Evolutionary conservation across 2,888 invertebrate genomes (phyloP).

Genomic region (Noctuana brunneofusca): DNA sequence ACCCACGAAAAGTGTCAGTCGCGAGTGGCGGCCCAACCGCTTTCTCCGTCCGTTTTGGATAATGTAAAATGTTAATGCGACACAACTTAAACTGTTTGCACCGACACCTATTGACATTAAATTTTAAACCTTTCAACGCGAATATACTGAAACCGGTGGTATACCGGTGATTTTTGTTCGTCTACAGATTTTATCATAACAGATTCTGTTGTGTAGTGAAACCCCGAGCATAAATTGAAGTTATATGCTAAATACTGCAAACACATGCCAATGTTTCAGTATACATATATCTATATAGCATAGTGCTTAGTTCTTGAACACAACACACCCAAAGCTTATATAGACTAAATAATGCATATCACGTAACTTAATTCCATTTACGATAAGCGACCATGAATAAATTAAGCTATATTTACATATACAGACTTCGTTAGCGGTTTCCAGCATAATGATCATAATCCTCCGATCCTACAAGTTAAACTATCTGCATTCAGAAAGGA

Average conservation of each 20-base stretch:
- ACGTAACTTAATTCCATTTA: slow-evolving; percentile 28
- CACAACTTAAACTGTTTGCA: slow-evolving; percentile 26
- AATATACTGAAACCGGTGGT: slow-evolving; percentile 18
- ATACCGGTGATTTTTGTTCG: too few species aligned
- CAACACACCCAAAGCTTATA: slow-evolving; percentile 11
- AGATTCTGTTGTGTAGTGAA: too few species aligned
- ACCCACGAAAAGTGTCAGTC: slow-evolving; percentile 53
- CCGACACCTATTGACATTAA: slow-evolving; percentile 31
- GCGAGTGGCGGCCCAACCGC: slow-evolving; percentile 75
- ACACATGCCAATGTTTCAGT: background rate
- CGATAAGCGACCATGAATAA: slow-evolving; percentile 29
- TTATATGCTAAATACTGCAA: slow-evolving; percentile 10
- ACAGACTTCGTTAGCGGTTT: slow-evolving; percentile 29
- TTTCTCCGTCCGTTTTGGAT: slow-evolving; percentile 67
- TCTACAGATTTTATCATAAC: too few species aligned
- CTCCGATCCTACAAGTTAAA: slow-evolving; percentile 24
- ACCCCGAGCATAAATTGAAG: too few species aligned
- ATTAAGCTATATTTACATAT: slow-evolving; percentile 29
- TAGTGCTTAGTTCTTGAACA: slow-evolving; percentile 2
- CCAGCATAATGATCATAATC: slow-evolving; percentile 30
- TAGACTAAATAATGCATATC: slow-evolving; percentile 19
- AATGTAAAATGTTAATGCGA: slow-evolving; percentile 53
- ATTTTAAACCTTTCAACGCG: slow-evolving; percentile 6
- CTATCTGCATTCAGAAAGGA: slow-evolving; percentile 16
- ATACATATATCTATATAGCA: background rate